These are phyloP conservation scores for Onychomys leucogaster DNA, from an alignment of 2,797 vertebrate genomes.

Conservation along the genomic window DNA sequence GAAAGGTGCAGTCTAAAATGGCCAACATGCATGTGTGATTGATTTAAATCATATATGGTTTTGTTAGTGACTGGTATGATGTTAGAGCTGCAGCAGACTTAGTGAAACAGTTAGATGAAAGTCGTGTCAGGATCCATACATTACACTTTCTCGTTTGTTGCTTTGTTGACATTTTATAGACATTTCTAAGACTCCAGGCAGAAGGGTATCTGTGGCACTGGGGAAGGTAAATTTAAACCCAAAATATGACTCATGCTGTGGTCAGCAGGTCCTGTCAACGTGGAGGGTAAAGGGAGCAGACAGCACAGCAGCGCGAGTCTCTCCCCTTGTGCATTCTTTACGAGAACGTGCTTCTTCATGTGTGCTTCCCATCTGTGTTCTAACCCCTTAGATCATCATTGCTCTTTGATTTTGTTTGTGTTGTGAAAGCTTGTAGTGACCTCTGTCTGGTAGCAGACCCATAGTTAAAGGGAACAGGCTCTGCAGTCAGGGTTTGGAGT, in stretches of 20 bases:
- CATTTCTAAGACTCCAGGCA: neutral
- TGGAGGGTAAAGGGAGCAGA: neutral
- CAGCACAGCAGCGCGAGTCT: slow-evolving; percentile 32
- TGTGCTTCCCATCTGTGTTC: slow-evolving; percentile 81
- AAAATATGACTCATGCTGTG: neutral
- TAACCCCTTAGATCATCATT: slow-evolving; percentile 59
- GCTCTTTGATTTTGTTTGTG: slow-evolving; percentile 63
- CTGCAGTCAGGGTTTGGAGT: slow-evolving; percentile 2
- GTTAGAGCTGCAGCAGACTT: slow-evolving; percentile 11
- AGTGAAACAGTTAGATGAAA: slow-evolving; percentile 29
- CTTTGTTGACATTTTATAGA: slow-evolving; percentile 23
- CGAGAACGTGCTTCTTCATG: slow-evolving; percentile 85
- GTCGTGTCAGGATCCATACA: slow-evolving; percentile 22
- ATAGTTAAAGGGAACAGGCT: slow-evolving; percentile 46
- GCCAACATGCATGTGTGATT: slow-evolving; percentile 23
- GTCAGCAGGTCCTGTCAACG: neutral
- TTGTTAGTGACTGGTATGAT: slow-evolving; percentile 23
- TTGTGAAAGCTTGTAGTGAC: slow-evolving; percentile 60
- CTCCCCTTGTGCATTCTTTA: slow-evolving; percentile 83
- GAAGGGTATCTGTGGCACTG: slow-evolving; percentile 29
- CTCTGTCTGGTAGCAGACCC: slow-evolving; percentile 51
- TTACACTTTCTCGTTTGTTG: slow-evolving; percentile 54
- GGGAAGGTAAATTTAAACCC: slow-evolving; percentile 62
- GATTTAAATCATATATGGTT: slow-evolving; percentile 40
- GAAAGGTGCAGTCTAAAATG: slow-evolving; percentile 46